Evolutionary conservation across 2,113 vertebrate genomes (phyloP).

Genomic region (Calypte anna): DNA sequence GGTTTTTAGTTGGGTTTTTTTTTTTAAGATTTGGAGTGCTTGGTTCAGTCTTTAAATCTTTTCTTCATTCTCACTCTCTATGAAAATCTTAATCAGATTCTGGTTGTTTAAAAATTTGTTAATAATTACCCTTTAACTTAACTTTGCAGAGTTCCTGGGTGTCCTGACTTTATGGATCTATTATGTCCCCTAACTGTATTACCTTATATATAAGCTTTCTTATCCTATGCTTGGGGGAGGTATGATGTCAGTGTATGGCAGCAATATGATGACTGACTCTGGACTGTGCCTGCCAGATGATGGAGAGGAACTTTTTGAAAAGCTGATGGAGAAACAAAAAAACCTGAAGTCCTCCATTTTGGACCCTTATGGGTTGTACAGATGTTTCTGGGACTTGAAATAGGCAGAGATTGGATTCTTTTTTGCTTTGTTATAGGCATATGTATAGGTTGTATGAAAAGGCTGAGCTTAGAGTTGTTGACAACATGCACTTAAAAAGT

Average conservation of each 20-base stretch:
- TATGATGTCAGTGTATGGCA: neutral
- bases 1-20: too few relatives aligned
- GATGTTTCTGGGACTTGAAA: neutral
- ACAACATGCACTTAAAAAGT: neutral
- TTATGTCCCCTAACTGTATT: neutral
- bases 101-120: neutral
- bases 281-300: neutral
- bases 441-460: neutral
- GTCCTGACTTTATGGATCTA: rapidly evolving
- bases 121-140: neutral
- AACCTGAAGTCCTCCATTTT: neutral
- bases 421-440: neutral
- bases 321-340: neutral
- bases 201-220: neutral
- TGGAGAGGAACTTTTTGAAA: neutral
- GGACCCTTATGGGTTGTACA: neutral
- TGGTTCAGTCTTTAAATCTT: neutral
- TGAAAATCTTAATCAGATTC: neutral
- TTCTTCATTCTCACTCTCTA: rapidly evolving
- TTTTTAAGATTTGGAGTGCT: neutral
- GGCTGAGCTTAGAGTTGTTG: neutral
- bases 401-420: constrained; percentile 13
- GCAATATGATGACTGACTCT: neutral
- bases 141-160: neutral
- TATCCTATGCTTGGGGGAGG: neutral